Percentiles rank a stretch among this genome's conserved stretches.
phyloP scores from a whole-genome alignment of 2,888 invertebrate species.

The Sicus ferrugineus region DNA sequence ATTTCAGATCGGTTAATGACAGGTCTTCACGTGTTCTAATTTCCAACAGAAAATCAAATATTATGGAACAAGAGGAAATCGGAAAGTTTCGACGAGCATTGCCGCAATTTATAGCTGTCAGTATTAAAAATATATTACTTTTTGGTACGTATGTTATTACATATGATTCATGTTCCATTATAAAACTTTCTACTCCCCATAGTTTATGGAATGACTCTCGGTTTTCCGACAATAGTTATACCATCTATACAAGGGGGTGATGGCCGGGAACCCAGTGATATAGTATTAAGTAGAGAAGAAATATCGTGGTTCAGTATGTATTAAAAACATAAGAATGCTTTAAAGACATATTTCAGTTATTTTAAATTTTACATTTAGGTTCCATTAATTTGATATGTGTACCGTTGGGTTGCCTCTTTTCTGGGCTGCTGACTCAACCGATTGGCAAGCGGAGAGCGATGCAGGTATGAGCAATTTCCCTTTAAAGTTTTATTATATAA shows the following conservation, averaged over 20 bases:
- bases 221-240: slow-evolving; percentile 82
- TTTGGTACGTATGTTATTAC: slow-evolving; percentile 66
- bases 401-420: slow-evolving; percentile 79
- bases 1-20: slow-evolving; percentile 55
- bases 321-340: slow-evolving; percentile 12
- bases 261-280: slow-evolving; percentile 61
- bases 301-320: slow-evolving; percentile 78
- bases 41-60: slow-evolving; percentile 45
- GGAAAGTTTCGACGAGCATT: slow-evolving; percentile 69
- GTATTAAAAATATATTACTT: slow-evolving; percentile 80
- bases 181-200: slow-evolving; percentile 15
- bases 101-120: slow-evolving; percentile 80
- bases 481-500: slow-evolving; percentile 39
- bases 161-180: not conserved
- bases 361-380: slow-evolving; percentile 65
- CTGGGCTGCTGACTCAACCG: slow-evolving; percentile 75
- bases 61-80: slow-evolving; percentile 51
- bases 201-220: slow-evolving; percentile 82
- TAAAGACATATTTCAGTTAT: not conserved
- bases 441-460: slow-evolving; percentile 78
- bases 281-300: slow-evolving; percentile 70
- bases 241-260: slow-evolving; percentile 72
- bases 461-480: slow-evolving; percentile 66
- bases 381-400: slow-evolving; percentile 83
- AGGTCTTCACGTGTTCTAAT: slow-evolving; percentile 60